Evolutionary conservation across 2,888 invertebrate genomes (phyloP).

Genomic region (Ceriagrion tenellum): DNA sequence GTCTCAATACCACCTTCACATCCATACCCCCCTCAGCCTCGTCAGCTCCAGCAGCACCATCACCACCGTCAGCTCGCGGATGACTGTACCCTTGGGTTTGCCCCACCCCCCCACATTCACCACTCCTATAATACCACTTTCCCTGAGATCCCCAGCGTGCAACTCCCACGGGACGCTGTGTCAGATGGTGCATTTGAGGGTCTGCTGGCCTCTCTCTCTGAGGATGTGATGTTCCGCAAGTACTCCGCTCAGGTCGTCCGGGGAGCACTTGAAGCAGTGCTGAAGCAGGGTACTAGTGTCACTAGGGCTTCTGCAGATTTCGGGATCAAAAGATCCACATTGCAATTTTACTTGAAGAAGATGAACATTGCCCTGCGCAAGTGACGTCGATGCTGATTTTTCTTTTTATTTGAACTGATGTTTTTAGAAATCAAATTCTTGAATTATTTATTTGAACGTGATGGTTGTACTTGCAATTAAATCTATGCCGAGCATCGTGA

Average conservation of each 20-base stretch:
- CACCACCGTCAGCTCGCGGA: constrained; percentile 60
- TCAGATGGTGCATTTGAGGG: constrained; percentile 70
- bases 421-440: background rate
- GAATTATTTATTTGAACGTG: constrained; percentile 14
- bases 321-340: constrained; percentile 80
- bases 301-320: constrained; percentile 79
- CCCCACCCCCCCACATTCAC: constrained; percentile 68
- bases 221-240: constrained; percentile 71
- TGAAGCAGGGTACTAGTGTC: constrained; percentile 79
- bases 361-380: constrained; percentile 78
- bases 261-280: constrained; percentile 79
- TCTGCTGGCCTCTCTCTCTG: constrained; percentile 70
- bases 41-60: constrained; percentile 47
- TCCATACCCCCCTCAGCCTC: constrained; percentile 46
- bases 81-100: constrained; percentile 55
- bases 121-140: constrained; percentile 68
- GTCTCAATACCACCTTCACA: constrained; percentile 63
- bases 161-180: constrained; percentile 69
- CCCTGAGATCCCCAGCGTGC: constrained; percentile 68
- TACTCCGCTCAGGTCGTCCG: constrained; percentile 70
- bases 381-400: constrained; percentile 39
- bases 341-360: constrained; percentile 80
- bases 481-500: background rate
- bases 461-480: constrained; percentile 1
- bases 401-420: constrained; percentile 12